Base-by-base conservation (phyloP, 2,113 vertebrate genomes). In the Oreochromis tanganicae region DNA sequence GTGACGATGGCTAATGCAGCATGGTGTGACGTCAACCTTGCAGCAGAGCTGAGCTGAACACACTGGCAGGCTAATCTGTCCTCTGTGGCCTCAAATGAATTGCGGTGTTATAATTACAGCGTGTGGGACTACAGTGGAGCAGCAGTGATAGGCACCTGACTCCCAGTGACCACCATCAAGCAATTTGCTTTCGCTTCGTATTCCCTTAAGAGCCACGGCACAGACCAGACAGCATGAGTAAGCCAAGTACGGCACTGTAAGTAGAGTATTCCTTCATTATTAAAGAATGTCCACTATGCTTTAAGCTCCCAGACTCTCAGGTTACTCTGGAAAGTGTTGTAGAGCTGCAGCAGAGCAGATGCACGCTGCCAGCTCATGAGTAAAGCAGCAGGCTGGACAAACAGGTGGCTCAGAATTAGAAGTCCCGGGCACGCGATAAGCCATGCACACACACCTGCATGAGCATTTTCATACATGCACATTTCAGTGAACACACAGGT, bases 11-110 rank as follows among this genome's bases (percentile, higher is more conserved):
- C 92, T 94, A 93, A 95, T 95, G 95, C 95, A 93, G 94, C 92
- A 94, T 19, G 88, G 63, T 85, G 94, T 96, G 95, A 96, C 95
- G 95, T 96, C 95, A 96, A 82, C 90, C 92, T 95, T 95, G 95
- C 95, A 95, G 95, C 95, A 95, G 91, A 92, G 94, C 92, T 21
- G 89, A 84, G 89, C 90, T 79, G 54, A 94, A 88, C 89, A 86
- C 85, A 86, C 83, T 88, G 91, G 87, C 87, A 90, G 89, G 90
- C 93, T 94, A 94, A 94, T 94, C 89, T 93, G 93, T 95, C 94
- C 94, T 94, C 90, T 89, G 93, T 92, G 93, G 92, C 73, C 89
- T 59, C 24, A 90, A 91, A 94, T 93, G 93, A 94, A 94, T 92
- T 91, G 90, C 86, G 68, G 82, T 80, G 80, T 90, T 90, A 86